Conservation (phyloP, 2,888 invertebrate species). For the Notodonta ziczac region DNA sequence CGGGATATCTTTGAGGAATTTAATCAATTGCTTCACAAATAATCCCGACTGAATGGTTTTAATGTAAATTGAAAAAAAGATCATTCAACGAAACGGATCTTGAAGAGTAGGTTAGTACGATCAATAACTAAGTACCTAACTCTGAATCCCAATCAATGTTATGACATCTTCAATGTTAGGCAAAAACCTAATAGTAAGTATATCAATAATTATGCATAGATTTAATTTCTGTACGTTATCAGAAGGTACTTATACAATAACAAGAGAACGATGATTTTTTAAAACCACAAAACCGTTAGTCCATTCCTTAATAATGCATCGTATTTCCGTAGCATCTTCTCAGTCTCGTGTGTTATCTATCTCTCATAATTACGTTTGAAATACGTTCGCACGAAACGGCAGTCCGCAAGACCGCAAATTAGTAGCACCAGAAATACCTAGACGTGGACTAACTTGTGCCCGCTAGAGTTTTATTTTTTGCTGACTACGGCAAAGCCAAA, state of each 20-base stretch:
- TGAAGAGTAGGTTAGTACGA: neutral
- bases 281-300: no score
- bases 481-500: no score
- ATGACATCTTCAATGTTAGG: neutral
- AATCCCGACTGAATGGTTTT: neutral
- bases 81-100: neutral
- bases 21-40: neutral
- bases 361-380: neutral
- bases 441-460: no score
- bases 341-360: neutral
- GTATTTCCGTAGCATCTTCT: neutral
- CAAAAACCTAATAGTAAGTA: no score
- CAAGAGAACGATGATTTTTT: no score
- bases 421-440: neutral
- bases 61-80: constrained; percentile 1
- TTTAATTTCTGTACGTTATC: no score
- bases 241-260: no score
- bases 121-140: neutral
- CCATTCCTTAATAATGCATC: neutral
- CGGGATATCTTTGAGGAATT: neutral
- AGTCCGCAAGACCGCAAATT: neutral
- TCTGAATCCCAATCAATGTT: neutral
- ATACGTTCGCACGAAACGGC: neutral
- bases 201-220: no score
- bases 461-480: no score